Percentiles rank a stretch among this genome's conserved stretches.
Conservation (phyloP, 2,113 vertebrate species). For the Peucedramus taeniatus region DNA sequence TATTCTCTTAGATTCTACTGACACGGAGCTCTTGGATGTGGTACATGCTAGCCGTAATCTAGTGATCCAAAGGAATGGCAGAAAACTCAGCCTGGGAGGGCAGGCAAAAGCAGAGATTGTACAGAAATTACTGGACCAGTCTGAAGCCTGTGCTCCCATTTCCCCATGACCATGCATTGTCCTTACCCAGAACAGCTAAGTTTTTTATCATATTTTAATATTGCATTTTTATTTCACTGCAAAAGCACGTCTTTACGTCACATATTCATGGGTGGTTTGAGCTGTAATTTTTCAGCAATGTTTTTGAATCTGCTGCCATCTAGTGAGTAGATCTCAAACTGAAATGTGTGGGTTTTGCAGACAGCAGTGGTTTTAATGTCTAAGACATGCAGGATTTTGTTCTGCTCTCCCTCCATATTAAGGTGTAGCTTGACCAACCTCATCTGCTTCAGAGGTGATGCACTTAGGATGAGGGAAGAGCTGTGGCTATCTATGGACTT, state of each 20-base stretch:
- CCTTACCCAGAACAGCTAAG: background rate
- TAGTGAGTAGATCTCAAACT: background rate
- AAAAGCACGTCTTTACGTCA: background rate
- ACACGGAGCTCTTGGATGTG: background rate
- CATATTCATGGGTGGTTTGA: background rate
- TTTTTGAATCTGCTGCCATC: conserved; percentile 57
- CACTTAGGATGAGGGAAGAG: background rate
- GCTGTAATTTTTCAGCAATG: background rate
- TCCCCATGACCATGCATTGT: fast-evolving
- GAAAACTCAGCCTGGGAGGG: background rate
- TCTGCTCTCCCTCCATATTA: background rate
- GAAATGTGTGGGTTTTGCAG: fast-evolving
- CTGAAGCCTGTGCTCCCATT: background rate
- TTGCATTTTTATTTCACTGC: background rate
- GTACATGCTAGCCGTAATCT: background rate
- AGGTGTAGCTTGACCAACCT: background rate
- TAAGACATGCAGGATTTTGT: background rate
- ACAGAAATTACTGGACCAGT: background rate
- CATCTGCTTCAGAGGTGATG: background rate
- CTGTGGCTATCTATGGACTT: background rate
- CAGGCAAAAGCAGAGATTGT: background rate
- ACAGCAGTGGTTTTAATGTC: background rate
- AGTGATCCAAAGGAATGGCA: background rate
- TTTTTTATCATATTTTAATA: background rate
- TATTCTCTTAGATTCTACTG: background rate